Evolutionary conservation across 2,113 vertebrate species (phyloP).

Genomic region (Perca flavescens): DNA sequence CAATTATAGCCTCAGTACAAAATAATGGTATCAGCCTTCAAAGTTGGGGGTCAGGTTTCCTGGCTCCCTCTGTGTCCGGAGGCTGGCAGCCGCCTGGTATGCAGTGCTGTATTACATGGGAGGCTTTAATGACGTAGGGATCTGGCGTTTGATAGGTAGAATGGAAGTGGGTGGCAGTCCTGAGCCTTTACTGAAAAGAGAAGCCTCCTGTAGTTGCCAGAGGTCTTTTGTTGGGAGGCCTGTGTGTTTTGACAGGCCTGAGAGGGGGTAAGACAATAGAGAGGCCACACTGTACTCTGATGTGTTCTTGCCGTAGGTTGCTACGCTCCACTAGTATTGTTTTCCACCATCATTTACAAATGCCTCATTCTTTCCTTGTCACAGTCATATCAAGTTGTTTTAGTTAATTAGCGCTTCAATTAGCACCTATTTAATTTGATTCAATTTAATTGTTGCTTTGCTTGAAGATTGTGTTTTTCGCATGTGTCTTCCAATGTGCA

Average conservation of each 20-base stretch:
- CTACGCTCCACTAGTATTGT: conserved; percentile 3
- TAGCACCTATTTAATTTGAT: conserved; percentile 57
- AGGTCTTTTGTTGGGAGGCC: conserved; percentile 54
- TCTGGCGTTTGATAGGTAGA: conserved; percentile 43
- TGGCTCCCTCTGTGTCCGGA: conserved; percentile 5
- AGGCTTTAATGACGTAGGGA: conserved; percentile 25
- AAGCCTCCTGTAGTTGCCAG: conserved; percentile 40
- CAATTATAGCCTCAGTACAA: neutral
- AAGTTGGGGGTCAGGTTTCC: conserved; percentile 37
- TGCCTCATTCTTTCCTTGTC: conserved; percentile 44
- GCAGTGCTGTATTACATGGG: conserved; percentile 28
- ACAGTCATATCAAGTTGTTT: conserved; percentile 50
- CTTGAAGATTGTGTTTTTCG: conserved; percentile 29
- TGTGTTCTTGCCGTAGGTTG: conserved; percentile 13
- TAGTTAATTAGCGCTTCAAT: conserved; percentile 58
- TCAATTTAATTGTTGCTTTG: conserved; percentile 40
- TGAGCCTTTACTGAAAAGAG: conserved; percentile 38
- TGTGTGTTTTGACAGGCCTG: conserved; percentile 75
- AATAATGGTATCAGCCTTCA: neutral
- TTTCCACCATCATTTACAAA: conserved; percentile 37
- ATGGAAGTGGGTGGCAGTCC: conserved; percentile 51
- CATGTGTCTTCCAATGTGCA: conserved; percentile 17
- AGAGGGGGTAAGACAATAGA: conserved; percentile 60
- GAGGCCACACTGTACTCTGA: conserved; percentile 25
- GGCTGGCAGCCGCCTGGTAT: conserved; percentile 10